These are phyloP conservation scores for Dermolepida albohirtum DNA, from an alignment of 2,888 invertebrate species.

Conservation along the genomic window DNA sequence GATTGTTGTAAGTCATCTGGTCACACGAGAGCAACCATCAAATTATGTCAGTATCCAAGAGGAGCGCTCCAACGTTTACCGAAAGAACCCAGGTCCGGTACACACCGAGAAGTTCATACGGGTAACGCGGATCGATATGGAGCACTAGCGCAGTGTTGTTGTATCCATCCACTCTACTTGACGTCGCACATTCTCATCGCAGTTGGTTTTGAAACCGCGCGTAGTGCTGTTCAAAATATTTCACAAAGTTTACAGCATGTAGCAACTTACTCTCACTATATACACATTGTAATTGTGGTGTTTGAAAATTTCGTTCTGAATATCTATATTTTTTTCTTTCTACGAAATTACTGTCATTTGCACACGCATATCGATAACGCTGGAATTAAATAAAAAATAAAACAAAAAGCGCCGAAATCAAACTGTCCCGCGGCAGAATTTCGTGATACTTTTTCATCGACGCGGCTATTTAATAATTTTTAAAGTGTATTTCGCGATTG, in stretches of 20 bases:
- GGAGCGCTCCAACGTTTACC: constrained; percentile 38
- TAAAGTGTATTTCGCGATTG: too few species aligned
- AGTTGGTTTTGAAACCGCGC: constrained; percentile 44
- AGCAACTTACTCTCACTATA: constrained; percentile 1
- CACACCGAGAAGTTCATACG: constrained; percentile 13
- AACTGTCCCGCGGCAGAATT: too few species aligned
- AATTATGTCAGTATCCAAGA: constrained; percentile 30
- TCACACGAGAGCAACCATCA: background rate
- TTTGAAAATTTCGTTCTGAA: background rate
- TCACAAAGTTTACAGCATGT: constrained; percentile 33
- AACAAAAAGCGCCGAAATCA: too few species aligned
- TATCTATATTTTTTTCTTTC: background rate
- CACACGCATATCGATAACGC: too few species aligned
- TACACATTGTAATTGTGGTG: constrained; percentile 5
- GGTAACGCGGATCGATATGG: constrained; percentile 46
- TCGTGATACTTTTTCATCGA: too few species aligned
- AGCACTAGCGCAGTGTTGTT: constrained; percentile 42
- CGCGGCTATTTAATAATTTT: too few species aligned
- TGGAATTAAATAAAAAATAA: too few species aligned
- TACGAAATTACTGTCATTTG: background rate
- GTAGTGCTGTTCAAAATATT: constrained; percentile 38
- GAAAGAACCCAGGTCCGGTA: constrained; percentile 42
- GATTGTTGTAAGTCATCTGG: too few species aligned
- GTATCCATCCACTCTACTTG: constrained; percentile 34
- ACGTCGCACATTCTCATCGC: constrained; percentile 34